These are phyloP conservation scores for Pelodytes ibericus DNA, from an alignment of 2,797 vertebrate species.

Conservation along the genomic window DNA sequence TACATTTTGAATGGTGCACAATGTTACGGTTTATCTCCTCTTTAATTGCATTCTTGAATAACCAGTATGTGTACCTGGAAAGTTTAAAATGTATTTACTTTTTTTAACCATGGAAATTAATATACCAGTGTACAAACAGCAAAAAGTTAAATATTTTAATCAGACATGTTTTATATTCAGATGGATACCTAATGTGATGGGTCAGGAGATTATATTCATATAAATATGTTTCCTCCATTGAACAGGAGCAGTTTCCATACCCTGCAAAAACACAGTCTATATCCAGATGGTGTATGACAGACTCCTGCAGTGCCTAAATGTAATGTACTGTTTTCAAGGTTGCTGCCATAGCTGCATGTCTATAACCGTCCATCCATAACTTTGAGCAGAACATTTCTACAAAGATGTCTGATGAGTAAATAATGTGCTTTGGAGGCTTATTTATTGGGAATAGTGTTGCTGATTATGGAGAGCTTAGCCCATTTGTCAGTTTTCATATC, in stretches of 20 bases:
- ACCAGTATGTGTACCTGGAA: background rate
- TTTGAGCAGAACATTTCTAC: background rate
- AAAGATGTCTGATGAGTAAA: background rate
- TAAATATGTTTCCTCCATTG: background rate
- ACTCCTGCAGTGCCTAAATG: background rate
- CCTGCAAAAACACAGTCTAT: background rate
- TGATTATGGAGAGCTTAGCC: background rate
- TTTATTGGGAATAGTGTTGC: background rate
- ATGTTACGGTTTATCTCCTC: too few species aligned
- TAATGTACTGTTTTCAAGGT: background rate
- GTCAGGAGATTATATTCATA: background rate
- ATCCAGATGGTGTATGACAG: background rate
- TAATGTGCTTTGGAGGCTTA: background rate
- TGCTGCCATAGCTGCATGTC: background rate
- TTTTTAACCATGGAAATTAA: too few species aligned
- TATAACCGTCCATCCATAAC: background rate
- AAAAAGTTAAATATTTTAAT: too few species aligned
- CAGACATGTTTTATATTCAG: too few species aligned
- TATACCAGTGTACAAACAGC: too few species aligned
- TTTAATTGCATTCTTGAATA: too few species aligned
- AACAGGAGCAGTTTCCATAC: background rate
- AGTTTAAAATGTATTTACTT: too few species aligned
- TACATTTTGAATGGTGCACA: too few species aligned
- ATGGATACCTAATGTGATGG: background rate
- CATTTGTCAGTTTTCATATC: background rate